phyloP scores from a whole-genome alignment of 2,888 invertebrate species.

The Flexamia atlantica region DNA sequence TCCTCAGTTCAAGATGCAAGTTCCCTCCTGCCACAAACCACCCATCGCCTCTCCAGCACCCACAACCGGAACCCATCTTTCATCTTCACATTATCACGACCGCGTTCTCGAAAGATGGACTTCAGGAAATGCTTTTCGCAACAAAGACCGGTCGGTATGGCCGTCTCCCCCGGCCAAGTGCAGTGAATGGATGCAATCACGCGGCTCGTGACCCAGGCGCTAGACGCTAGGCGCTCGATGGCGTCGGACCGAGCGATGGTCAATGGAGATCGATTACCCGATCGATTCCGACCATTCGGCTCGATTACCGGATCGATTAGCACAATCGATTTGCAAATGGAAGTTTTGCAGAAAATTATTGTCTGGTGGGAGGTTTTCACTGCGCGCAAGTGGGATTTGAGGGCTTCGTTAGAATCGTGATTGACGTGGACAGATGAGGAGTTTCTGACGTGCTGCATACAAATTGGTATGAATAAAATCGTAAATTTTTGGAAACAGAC shows the following conservation, averaged over 20 bases:
- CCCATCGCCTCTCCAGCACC: too few species aligned
- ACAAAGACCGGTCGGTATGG: not conserved
- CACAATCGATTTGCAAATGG: not conserved
- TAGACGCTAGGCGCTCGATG: not conserved
- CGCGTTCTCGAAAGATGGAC: slow-evolving; percentile 3
- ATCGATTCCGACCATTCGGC: not conserved
- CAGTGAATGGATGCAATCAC: slow-evolving; percentile 43
- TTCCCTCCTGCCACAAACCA: too few species aligned
- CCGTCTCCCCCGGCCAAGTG: not conserved
- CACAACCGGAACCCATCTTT: not conserved
- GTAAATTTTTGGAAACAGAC: too few species aligned
- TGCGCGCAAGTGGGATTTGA: too few species aligned
- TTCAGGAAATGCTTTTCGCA: slow-evolving; percentile 33
- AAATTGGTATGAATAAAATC: too few species aligned
- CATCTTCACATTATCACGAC: slow-evolving; percentile 5
- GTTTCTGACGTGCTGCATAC: too few species aligned
- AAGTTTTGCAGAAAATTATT: not conserved
- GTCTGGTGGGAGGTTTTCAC: too few species aligned
- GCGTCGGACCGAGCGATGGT: not conserved
- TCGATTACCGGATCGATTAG: slow-evolving; percentile 25
- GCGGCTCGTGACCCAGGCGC: not conserved
- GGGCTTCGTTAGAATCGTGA: too few species aligned
- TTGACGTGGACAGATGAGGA: too few species aligned
- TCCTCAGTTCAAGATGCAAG: too few species aligned
- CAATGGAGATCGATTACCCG: slow-evolving; percentile 32